Percentiles rank a stretch among this genome's conserved stretches.
Conservation (phyloP, 1,140 invertebrate species). For the Schlechtendalia chinensis region DNA sequence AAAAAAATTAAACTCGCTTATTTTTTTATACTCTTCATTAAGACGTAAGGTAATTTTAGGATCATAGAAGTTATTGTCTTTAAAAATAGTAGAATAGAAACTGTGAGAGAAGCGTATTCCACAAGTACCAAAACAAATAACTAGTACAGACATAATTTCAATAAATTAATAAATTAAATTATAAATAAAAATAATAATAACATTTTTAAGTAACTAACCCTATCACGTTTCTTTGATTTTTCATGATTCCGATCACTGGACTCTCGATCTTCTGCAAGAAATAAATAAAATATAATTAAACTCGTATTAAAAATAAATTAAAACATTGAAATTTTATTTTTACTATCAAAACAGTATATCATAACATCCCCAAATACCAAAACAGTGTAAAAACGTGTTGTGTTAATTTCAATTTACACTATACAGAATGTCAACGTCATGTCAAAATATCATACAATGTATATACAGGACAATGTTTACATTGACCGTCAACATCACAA, state of each 20-base stretch:
- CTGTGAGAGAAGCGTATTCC: slow-evolving; percentile 16
- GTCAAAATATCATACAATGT: no score
- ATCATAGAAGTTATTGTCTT: slow-evolving; percentile 34
- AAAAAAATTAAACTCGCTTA: slow-evolving; percentile 29
- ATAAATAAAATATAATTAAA: background rate
- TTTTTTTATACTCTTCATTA: slow-evolving; percentile 37
- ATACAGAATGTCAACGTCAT: no score
- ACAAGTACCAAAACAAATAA: slow-evolving; percentile 42
- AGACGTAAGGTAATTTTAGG: background rate
- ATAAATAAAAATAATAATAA: slow-evolving; percentile 1
- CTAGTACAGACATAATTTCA: slow-evolving; percentile 32
- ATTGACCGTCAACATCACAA: no score
- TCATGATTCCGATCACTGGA: slow-evolving; percentile 46
- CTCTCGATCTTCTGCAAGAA: slow-evolving; percentile 41
- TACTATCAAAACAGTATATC: background rate
- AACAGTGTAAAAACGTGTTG: no score
- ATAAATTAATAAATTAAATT: no score
- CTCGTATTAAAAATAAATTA: no score
- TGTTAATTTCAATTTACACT: no score
- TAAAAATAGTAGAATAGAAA: slow-evolving; percentile 45
- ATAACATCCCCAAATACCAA: no score
- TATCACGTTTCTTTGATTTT: slow-evolving; percentile 48
- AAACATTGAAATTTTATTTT: no score
- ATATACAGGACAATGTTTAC: no score
- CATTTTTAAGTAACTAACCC: slow-evolving; percentile 37